Conservation (phyloP, 2,888 invertebrate genomes). For the Patella ulyssiponensis region DNA sequence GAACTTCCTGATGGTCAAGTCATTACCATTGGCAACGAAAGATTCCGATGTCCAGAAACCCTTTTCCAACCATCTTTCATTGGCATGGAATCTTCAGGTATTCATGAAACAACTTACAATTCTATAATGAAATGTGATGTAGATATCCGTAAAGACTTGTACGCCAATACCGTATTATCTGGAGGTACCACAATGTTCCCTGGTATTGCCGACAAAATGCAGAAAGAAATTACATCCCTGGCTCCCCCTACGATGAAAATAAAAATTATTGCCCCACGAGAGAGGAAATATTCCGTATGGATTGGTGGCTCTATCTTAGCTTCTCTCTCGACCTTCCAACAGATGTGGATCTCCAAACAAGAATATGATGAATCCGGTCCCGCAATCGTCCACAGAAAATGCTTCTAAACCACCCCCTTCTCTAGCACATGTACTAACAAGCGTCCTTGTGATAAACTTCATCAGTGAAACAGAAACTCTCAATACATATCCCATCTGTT, state of each 20-base stretch:
- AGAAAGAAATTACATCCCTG: constrained; percentile 94
- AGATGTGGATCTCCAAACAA: constrained; percentile 66
- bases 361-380: constrained; percentile 67
- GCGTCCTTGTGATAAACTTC: background rate
- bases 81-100: constrained; percentile 79
- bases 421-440: background rate
- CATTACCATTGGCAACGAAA: constrained; percentile 52
- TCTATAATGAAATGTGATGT: constrained; percentile 64
- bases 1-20: constrained; percentile 59
- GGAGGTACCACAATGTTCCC: constrained; percentile 97
- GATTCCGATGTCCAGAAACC: constrained; percentile 49
- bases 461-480: too few species aligned
- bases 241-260: constrained; percentile 79
- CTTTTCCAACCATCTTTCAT: constrained; percentile 46
- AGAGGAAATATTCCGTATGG: constrained; percentile 98
- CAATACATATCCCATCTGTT: too few species aligned
- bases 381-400: constrained; percentile 76
- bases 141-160: constrained; percentile 62
- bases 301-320: constrained; percentile 98
- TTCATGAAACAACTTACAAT: constrained; percentile 60
- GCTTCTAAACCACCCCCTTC: constrained; percentile 48
- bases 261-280: constrained; percentile 90
- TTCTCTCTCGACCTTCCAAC: constrained; percentile 75
- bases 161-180: constrained; percentile 80
- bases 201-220: constrained; percentile 97